Evolutionary conservation across 2,888 invertebrate species (phyloP).

Genomic region (Cistogaster globosa): DNA sequence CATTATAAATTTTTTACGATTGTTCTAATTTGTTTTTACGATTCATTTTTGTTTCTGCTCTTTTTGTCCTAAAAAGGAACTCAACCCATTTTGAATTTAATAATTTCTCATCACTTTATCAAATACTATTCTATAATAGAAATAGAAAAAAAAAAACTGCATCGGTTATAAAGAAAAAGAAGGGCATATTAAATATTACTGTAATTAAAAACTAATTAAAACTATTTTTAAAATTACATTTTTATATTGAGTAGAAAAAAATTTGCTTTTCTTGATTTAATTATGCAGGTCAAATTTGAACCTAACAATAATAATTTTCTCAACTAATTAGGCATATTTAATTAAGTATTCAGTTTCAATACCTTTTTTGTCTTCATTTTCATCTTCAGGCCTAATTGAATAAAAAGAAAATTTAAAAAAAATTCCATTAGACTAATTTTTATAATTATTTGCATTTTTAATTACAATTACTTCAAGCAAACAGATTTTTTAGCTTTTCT

Average conservation of each 20-base stretch:
- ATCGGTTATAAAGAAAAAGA: too few species aligned
- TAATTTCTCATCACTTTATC: too few species aligned
- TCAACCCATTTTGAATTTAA: too few species aligned
- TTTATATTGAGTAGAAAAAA: neutral
- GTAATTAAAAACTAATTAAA: too few species aligned
- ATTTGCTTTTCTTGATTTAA: neutral
- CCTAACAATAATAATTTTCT: slow-evolving; percentile 37
- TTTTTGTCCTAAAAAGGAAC: too few species aligned
- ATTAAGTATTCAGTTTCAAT: slow-evolving; percentile 58
- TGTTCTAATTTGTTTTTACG: too few species aligned
- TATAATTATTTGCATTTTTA: slow-evolving; percentile 68
- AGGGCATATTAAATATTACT: too few species aligned
- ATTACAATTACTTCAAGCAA: slow-evolving; percentile 64
- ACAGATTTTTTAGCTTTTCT: slow-evolving; percentile 3
- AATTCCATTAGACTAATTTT: slow-evolving; percentile 45
- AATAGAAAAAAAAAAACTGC: too few species aligned
- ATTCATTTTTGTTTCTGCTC: too few species aligned
- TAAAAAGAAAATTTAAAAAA: slow-evolving; percentile 23
- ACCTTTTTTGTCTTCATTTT: slow-evolving; percentile 24
- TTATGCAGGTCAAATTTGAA: slow-evolving; percentile 28
- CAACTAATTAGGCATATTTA: slow-evolving; percentile 59
- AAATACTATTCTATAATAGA: too few species aligned
- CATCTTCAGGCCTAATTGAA: slow-evolving; percentile 33
- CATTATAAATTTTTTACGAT: too few species aligned
- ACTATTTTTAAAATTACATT: too few species aligned